Conservation (phyloP, 2,888 invertebrate genomes). For the Synanthedon andrenaeformis region DNA sequence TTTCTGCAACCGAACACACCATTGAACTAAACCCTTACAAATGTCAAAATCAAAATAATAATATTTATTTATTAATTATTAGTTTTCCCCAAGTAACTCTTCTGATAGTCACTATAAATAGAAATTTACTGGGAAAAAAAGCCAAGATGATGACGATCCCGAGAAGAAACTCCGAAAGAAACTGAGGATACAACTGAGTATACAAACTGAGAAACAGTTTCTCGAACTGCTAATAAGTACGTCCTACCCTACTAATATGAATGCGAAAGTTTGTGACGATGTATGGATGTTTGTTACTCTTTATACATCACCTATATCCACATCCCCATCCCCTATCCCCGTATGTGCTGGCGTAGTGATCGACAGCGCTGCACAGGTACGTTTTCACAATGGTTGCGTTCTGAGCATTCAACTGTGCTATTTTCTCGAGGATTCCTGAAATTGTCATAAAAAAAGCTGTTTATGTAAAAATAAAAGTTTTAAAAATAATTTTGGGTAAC, state of each 20-base stretch:
- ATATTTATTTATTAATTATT: too few relatives aligned
- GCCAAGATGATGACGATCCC: too few relatives aligned
- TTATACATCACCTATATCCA: constrained; percentile 79
- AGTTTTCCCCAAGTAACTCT: too few relatives aligned
- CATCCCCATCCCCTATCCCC: constrained; percentile 95
- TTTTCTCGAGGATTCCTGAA: constrained; percentile 55
- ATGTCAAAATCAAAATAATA: too few relatives aligned
- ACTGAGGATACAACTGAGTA: too few relatives aligned
- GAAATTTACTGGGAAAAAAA: too few relatives aligned
- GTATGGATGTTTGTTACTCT: background rate
- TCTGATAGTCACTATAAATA: too few relatives aligned
- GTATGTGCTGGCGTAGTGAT: constrained; percentile 89
- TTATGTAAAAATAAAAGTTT: background rate
- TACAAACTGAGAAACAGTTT: too few relatives aligned
- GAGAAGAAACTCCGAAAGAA: too few relatives aligned
- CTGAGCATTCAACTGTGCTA: constrained; percentile 54
- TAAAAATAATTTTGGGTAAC: background rate
- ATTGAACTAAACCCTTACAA: background rate
- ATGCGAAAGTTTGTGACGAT: constrained; percentile 11
- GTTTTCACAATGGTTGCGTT: constrained; percentile 76
- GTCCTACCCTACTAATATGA: too few relatives aligned
- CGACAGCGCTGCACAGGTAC: constrained; percentile 82
- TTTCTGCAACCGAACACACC: constrained; percentile 72
- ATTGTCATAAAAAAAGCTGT: background rate
- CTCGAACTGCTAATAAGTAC: too few relatives aligned